Base-by-base conservation (phyloP, 2,113 vertebrate genomes). In the Petrocephalus microphthalmus region DNA sequence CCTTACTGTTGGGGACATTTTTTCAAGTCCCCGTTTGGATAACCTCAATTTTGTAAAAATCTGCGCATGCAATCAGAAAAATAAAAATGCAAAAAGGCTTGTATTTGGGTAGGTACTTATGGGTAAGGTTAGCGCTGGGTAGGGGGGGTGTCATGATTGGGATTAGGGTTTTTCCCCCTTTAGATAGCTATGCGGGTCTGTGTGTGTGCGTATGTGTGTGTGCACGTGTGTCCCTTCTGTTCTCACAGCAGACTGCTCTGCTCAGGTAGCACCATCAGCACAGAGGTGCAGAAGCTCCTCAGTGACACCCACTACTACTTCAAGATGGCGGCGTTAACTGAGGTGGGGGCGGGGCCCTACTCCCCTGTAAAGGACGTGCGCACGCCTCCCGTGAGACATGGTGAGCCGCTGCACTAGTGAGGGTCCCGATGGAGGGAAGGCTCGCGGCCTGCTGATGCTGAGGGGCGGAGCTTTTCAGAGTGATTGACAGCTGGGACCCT, bases 261-360 rank as follows among this genome's bases (percentile, higher is more conserved):
- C 71, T 84, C 92, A 99, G 98, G 98, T 87, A 97, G 96, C 89
- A 95, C 96, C 71, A 97, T 96, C 93, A 99, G 97, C 89, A 93
- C 96, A 4, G 97, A 98, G 92, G 95, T 99, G 0, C 95, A 94
- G 0, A 97, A 97, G 88, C 94, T 99, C 82, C 95, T 96, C 90
- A 96, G 97, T 13, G 95, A 96, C 91, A 97, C 96, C 0, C 94
- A 93, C 81, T 99, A 99, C 91, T 99, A 97, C 94, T 98, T 99
- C 94, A 99, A 98, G 94, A 95, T 99, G 94, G 96, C 96, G 57
- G 97, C 98, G 0, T 97, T 96, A 89, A 99, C 97, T 0, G 95
- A 97, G 2, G 95, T 97, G 91, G 98, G 98, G 8, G 95, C 95
- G 0, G 98, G 98, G 42, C 98, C 98, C 1, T 99, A 96, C 90